Conservation (phyloP, 2,888 invertebrate species). For the Schizotus pectinicornis region DNA sequence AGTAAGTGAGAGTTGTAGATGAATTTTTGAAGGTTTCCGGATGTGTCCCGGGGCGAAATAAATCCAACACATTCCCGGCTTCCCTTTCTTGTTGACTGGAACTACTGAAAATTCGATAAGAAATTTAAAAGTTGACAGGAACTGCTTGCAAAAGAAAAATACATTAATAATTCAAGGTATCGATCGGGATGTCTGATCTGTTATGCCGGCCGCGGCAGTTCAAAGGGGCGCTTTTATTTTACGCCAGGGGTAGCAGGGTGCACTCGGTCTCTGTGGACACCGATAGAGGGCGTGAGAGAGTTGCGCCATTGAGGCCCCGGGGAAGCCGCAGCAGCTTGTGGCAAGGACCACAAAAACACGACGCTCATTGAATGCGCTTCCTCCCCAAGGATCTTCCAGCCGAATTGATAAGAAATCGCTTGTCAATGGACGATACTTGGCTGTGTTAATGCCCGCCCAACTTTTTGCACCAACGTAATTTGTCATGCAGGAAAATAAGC, state of each 20-base stretch:
- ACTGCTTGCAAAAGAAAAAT: conserved; percentile 11
- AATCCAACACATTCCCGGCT: background rate
- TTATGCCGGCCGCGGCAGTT: conserved; percentile 19
- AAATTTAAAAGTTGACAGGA: background rate
- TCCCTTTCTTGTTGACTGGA: background rate
- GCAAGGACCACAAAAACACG: conserved; percentile 7
- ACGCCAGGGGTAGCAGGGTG: conserved; percentile 4
- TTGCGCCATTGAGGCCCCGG: conserved; percentile 4
- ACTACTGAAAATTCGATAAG: conserved; percentile 1
- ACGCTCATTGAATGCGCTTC: conserved; percentile 4
- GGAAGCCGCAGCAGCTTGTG: background rate
- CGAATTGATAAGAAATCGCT: conserved; percentile 19
- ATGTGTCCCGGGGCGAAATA: no score
- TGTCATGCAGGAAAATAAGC: conserved; percentile 11
- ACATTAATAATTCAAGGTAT: conserved; percentile 36
- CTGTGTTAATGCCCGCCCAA: conserved; percentile 1
- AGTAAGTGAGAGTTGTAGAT: no score
- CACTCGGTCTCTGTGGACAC: background rate
- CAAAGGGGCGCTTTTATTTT: conserved; percentile 31
- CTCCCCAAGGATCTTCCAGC: conserved; percentile 1
- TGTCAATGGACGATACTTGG: conserved; percentile 2
- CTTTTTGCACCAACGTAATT: conserved; percentile 13
- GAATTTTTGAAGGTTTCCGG: no score
- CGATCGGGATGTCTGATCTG: conserved; percentile 33
- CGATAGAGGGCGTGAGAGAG: conserved; percentile 6